Conservation (phyloP, 2,888 invertebrate species). For the Melanchra persicariae region DNA sequence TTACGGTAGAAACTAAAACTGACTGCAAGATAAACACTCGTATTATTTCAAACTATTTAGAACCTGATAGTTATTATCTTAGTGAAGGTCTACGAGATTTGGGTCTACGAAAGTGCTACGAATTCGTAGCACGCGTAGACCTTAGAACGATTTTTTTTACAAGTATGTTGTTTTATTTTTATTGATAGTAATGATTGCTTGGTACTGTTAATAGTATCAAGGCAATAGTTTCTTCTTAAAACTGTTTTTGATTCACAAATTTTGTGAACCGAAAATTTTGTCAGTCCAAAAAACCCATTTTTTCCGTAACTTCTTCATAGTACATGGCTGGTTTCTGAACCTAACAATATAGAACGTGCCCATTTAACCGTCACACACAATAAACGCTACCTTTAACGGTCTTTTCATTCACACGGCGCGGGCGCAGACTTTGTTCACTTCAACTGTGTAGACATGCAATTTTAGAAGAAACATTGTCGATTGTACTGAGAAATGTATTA, state of each 20-base stretch:
- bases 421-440: conserved; percentile 31
- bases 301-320: conserved; percentile 26
- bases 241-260: not conserved
- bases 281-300: conserved; percentile 9
- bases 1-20: conserved; percentile 27
- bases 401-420: conserved; percentile 39
- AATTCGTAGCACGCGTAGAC: conserved; percentile 52
- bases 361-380: conserved; percentile 53
- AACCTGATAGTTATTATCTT: conserved; percentile 12
- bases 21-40: conserved; percentile 21
- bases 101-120: conserved; percentile 63
- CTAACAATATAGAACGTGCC: conserved; percentile 50
- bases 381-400: conserved; percentile 54
- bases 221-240: no score
- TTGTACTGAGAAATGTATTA: not conserved
- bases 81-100: conserved; percentile 36
- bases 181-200: not conserved
- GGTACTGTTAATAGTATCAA: not conserved
- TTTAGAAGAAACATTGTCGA: conserved; percentile 11
- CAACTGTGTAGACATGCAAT: conserved; percentile 26
- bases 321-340: conserved; percentile 11
- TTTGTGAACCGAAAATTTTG: not conserved
- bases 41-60: conserved; percentile 36
- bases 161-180: not conserved
- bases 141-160: not conserved